These are phyloP conservation scores for Bombus huntii DNA, from an alignment of 1,140 invertebrate genomes.

Conservation along the genomic window DNA sequence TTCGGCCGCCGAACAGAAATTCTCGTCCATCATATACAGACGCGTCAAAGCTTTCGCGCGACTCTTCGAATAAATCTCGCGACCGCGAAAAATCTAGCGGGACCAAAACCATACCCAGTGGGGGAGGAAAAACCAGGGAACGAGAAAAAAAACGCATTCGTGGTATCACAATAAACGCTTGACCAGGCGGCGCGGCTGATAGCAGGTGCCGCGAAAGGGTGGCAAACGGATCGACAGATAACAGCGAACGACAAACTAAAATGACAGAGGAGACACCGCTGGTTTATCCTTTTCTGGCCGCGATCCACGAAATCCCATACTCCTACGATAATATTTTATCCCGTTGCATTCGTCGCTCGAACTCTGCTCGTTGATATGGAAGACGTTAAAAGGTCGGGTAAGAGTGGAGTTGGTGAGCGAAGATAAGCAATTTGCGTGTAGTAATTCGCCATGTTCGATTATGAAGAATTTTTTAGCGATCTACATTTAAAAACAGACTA, in stretches of 20 bases:
- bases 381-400: conserved; percentile 28
- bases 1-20: conserved; percentile 24
- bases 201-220: background rate
- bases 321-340: conserved; percentile 55
- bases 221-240: conserved; percentile 54
- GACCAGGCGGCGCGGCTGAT: conserved; percentile 20
- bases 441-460: too few species aligned
- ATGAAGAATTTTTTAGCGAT: too few species aligned
- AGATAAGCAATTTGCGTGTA: too few species aligned
- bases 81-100: conserved; percentile 41
- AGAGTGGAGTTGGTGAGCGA: background rate
- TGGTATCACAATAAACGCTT: conserved; percentile 34
- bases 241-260: conserved; percentile 49
- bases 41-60: conserved; percentile 50
- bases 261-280: conserved; percentile 47
- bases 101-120: background rate
- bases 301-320: conserved; percentile 49
- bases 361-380: background rate
- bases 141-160: background rate
- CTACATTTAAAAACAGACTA: too few species aligned
- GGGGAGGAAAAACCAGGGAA: background rate
- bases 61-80: conserved; percentile 56
- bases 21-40: conserved; percentile 43
- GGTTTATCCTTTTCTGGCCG: conserved; percentile 52
- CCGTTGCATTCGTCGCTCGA: conserved; percentile 12